phyloP scores from a whole-genome alignment of 2,888 invertebrate genomes.

The Thereva nobilitata region DNA sequence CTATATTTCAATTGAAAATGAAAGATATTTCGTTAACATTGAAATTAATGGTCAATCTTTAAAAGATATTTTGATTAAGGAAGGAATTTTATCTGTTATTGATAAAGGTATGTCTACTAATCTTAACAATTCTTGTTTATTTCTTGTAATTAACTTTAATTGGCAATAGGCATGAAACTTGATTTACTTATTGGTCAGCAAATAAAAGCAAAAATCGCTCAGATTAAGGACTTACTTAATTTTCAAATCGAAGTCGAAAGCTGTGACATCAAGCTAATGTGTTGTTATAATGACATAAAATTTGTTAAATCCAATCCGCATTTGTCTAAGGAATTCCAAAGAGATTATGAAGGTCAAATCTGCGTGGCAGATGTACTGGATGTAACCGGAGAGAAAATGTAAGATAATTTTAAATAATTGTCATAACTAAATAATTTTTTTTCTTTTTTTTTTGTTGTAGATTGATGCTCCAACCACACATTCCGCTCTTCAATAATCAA shows the following conservation, averaged over 20 bases:
- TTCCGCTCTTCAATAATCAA: slow-evolving; percentile 53
- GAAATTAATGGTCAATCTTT: slow-evolving; percentile 51
- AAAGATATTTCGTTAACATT: slow-evolving; percentile 52
- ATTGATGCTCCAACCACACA: slow-evolving; percentile 68
- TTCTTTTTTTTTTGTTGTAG: slow-evolving; percentile 58
- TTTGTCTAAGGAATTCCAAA: slow-evolving; percentile 59
- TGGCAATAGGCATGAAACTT: slow-evolving; percentile 49
- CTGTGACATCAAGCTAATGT: slow-evolving; percentile 53
- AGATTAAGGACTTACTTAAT: slow-evolving; percentile 53
- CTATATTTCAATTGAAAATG: slow-evolving; percentile 48
- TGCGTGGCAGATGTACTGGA: slow-evolving; percentile 53
- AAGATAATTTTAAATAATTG: slow-evolving; percentile 42
- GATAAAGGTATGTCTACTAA: slow-evolving; percentile 43
- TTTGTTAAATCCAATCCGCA: slow-evolving; percentile 55
- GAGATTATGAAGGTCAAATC: slow-evolving; percentile 58
- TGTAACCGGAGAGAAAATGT: slow-evolving; percentile 57
- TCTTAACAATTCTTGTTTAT: background rate
- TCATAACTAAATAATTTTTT: background rate
- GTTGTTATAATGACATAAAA: slow-evolving; percentile 55
- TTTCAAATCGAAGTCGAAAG: slow-evolving; percentile 55
- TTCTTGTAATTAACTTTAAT: slow-evolving; percentile 2
- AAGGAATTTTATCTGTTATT: slow-evolving; percentile 51
- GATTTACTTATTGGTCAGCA: slow-evolving; percentile 54
- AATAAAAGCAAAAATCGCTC: slow-evolving; percentile 53
- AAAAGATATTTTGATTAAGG: slow-evolving; percentile 49